phyloP scores from a whole-genome alignment of 2,888 invertebrate species.

The Cataglyphis cursor region DNA sequence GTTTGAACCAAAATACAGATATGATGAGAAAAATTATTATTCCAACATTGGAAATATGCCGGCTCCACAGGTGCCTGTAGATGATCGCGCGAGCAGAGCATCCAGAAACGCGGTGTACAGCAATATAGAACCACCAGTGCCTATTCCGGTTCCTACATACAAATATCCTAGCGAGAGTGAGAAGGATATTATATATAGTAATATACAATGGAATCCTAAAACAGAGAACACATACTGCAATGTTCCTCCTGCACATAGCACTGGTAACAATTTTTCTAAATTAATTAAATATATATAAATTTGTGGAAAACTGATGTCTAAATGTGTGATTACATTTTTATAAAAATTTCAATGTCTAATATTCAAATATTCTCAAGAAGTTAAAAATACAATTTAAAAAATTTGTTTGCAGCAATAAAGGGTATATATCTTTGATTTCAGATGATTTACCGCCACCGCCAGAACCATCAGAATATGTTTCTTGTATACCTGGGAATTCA shows the following conservation, averaged over 20 bases:
- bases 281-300: conserved; percentile 1
- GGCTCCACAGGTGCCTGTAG: conserved; percentile 81
- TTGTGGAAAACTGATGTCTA: neutral
- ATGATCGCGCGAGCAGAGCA: conserved; percentile 78
- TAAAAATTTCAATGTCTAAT: neutral
- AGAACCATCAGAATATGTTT: conserved; percentile 86
- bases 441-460: conserved; percentile 90
- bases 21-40: conserved; percentile 84
- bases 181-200: conserved; percentile 88
- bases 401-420: neutral
- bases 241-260: conserved; percentile 83
- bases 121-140: conserved; percentile 83
- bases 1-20: conserved; percentile 82
- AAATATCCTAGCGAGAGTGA: conserved; percentile 79
- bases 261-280: conserved; percentile 70
- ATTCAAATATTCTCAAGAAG: neutral
- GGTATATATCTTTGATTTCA: conserved; percentile 71
- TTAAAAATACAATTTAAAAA: neutral
- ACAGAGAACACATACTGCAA: conserved; percentile 89
- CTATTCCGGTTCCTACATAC: conserved; percentile 80
- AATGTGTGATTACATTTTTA: neutral
- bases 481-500: conserved; percentile 83
- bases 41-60: conserved; percentile 84
- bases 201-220: conserved; percentile 87
- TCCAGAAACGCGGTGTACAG: conserved; percentile 84